Percentiles rank a stretch among this genome's conserved stretches.
Conservation (phyloP, 2,888 invertebrate species). For the Elmis aenea region DNA sequence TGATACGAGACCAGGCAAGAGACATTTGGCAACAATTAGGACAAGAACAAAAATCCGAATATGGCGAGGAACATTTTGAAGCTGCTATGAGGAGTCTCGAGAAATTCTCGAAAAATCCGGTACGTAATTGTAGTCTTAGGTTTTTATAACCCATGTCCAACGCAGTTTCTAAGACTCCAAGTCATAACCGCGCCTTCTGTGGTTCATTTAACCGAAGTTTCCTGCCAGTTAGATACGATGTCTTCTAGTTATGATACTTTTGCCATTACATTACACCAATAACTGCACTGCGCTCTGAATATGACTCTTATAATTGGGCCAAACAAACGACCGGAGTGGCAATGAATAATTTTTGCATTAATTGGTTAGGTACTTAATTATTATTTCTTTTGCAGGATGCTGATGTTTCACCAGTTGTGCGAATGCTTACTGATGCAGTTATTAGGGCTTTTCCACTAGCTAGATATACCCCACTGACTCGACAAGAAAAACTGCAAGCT, state of each 20-base stretch:
- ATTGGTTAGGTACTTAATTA: background rate
- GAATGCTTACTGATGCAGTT: conserved; percentile 71
- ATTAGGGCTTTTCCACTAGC: conserved; percentile 77
- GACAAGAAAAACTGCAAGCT: conserved; percentile 72
- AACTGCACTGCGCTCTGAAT: too few relatives aligned
- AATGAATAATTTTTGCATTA: too few relatives aligned
- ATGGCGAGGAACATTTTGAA: conserved; percentile 80
- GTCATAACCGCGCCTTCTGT: too few relatives aligned
- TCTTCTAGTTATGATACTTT: too few relatives aligned
- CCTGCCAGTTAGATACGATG: too few relatives aligned
- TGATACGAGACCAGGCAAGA: conserved; percentile 55
- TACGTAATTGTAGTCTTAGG: conserved; percentile 40
- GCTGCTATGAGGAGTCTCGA: conserved; percentile 72
- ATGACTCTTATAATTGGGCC: too few relatives aligned
- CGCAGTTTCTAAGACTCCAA: background rate
- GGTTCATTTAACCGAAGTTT: too few relatives aligned
- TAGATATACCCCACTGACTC: conserved; percentile 78
- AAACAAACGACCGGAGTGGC: too few relatives aligned
- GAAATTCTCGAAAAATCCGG: conserved; percentile 69
- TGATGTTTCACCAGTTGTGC: conserved; percentile 70
- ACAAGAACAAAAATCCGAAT: conserved; percentile 71
- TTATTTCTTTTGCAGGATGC: conserved; percentile 55
- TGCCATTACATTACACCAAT: too few relatives aligned
- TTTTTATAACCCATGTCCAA: background rate
- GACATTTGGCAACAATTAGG: conserved; percentile 78